Conservation (phyloP, 2,888 invertebrate species). For the Orthosia gracilis region DNA sequence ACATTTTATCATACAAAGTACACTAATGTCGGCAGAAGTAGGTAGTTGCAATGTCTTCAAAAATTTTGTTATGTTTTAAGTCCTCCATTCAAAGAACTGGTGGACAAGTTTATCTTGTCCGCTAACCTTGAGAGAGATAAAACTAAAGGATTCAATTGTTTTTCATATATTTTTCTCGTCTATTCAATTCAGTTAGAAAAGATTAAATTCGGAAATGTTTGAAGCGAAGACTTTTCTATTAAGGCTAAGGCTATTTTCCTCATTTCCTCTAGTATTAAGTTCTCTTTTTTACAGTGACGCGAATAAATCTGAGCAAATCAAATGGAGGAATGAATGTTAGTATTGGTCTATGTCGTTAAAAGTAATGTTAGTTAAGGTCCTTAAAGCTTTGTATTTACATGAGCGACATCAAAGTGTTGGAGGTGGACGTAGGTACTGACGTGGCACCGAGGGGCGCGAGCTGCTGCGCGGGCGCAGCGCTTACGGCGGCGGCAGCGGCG, state of each 20-base stretch:
- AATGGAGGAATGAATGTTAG: constrained; percentile 28
- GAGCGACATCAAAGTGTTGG: constrained; percentile 57
- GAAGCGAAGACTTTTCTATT: too few species aligned
- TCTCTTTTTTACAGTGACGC: neutral
- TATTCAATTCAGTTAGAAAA: neutral
- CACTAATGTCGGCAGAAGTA: neutral
- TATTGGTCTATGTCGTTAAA: constrained; percentile 6
- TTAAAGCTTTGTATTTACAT: constrained; percentile 53
- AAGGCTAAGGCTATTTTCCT: too few species aligned
- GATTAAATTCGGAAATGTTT: neutral
- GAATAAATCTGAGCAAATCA: neutral
- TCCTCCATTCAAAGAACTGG: neutral
- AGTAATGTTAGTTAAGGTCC: constrained; percentile 46
- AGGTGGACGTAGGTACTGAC: constrained; percentile 72
- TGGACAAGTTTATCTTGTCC: neutral
- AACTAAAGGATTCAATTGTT: too few species aligned
- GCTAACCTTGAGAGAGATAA: too few species aligned
- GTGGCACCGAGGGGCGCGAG: constrained; percentile 84
- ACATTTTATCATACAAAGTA: neutral
- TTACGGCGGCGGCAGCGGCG: constrained; percentile 94
- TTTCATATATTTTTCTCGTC: too few species aligned
- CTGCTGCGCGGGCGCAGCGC: constrained; percentile 93
- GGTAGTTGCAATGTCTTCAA: neutral
- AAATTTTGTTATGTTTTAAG: neutral
- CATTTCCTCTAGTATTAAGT: neutral